phyloP scores from a whole-genome alignment of 30 jellyfish, hydroid and myxozoan genomes.

The Cassiopea andromeda region DNA sequence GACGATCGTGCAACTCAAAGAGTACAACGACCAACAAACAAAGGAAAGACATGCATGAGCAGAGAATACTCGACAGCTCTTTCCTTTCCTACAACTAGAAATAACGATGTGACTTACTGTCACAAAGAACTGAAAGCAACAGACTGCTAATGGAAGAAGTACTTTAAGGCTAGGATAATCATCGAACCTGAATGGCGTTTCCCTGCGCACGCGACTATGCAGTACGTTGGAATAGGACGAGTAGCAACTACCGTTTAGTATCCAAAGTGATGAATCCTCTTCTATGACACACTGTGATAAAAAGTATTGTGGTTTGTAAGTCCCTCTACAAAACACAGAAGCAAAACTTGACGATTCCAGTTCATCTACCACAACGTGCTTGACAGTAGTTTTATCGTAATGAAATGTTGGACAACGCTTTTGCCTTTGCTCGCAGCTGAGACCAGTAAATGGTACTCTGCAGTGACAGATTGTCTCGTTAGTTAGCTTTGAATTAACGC shows the following conservation, averaged over 20 bases:
- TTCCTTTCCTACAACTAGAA: background rate
- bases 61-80: slow-evolving; percentile 36
- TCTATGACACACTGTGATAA: slow-evolving; percentile 32
- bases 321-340: slow-evolving; percentile 44
- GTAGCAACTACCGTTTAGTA: background rate
- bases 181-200: slow-evolving; percentile 16
- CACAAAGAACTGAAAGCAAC: slow-evolving; percentile 2
- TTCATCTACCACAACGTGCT: slow-evolving; percentile 12
- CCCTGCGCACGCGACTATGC: background rate
- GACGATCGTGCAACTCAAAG: slow-evolving; percentile 15
- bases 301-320: slow-evolving; percentile 30
- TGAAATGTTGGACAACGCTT: background rate
- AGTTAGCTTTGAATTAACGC: slow-evolving; percentile 7
- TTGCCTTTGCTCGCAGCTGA: background rate
- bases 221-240: background rate
- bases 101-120: slow-evolving; percentile 20
- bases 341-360: slow-evolving; percentile 19
- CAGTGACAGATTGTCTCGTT: slow-evolving; percentile 46
- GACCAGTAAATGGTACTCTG: slow-evolving; percentile 3
- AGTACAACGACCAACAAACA: slow-evolving; percentile 29
- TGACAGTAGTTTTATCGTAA: background rate
- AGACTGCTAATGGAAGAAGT: background rate
- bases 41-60: slow-evolving; percentile 31
- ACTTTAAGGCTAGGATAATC: background rate
- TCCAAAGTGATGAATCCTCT: background rate